phyloP scores from a whole-genome alignment of 1,140 invertebrate genomes.

The Ruditapes philippinarum region DNA sequence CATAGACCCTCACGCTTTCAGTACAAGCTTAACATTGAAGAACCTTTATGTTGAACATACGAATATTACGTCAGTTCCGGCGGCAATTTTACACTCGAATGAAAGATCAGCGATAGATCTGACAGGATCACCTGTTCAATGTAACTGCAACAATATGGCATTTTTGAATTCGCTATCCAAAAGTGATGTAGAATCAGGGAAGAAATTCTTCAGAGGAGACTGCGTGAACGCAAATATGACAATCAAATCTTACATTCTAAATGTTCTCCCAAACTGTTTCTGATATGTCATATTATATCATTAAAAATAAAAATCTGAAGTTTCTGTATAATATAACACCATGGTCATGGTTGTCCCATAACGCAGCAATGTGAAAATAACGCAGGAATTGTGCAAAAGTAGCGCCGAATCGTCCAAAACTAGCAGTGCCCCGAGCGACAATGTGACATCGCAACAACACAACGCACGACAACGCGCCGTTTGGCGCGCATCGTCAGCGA shows the following conservation, averaged over 20 bases:
- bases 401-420: too few species aligned
- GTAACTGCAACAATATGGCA: conserved; percentile 24
- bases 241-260: conserved; percentile 32
- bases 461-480: too few species aligned
- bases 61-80: conserved; percentile 54
- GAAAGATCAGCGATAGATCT: background rate
- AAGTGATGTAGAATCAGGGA: background rate
- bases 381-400: too few species aligned
- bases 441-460: too few species aligned
- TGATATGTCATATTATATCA: too few species aligned
- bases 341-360: too few species aligned
- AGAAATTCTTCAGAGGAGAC: conserved; percentile 26
- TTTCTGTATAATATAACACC: too few species aligned
- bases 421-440: too few species aligned
- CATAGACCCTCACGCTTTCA: conserved; percentile 54
- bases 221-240: background rate
- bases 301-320: too few species aligned
- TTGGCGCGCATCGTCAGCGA: too few species aligned
- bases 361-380: too few species aligned
- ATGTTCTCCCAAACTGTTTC: conserved; percentile 1
- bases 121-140: conserved; percentile 14
- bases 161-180: background rate
- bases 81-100: conserved; percentile 19
- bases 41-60: conserved; percentile 1
- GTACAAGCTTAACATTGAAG: background rate